Evolutionary conservation across 2,888 invertebrate genomes (phyloP), one percentile per base, ranked within the genome.

Genomic region (Chloromyia formosa): DNA sequence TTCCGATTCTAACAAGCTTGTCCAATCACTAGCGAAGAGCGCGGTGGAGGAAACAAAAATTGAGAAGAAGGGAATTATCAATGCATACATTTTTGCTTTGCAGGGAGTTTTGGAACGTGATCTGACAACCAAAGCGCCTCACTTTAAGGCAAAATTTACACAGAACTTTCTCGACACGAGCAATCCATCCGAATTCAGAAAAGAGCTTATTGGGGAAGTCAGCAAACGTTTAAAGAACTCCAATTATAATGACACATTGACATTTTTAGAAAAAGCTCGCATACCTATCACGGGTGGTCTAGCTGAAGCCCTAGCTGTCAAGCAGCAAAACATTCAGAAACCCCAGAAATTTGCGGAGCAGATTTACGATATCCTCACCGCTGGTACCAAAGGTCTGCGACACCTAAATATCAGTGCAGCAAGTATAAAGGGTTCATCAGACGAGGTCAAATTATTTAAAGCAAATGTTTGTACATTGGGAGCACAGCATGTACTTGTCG

Each of bases 341-440:
- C 53, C 62, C 7, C 23, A 61, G 14, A 53, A 22, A 9, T 73
- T 73, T 35, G 73, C 61, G 20, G 1, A 35, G 10, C 53, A 73
- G 53, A 5, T 73, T 9, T 18, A 61, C 18, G 12, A 42, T 18
- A 42, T 73, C n/a, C 45, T 35, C 54, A 14, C 4, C 45, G n/a
- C 54, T 10, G 5, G 12, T 5, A 12, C 42, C 5, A 42, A 5
- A 22, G 12, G 1, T 9, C 7, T 5, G 7, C 5, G 12, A 5
- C 23, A 18, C 4, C 5, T 5, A 23, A 9, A 60, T 16, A 42
- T 73, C 18, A 45, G n/a, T 40, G n/a, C 10, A 22, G 4, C 10
- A 12, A 40, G 14, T 3, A 1, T 58, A 18, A 20, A 12, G 18
- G 18, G 9, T 10, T 40, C 42, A 40, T 12, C 4, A 9, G 35